phyloP scores from a whole-genome alignment of 2,888 invertebrate species.

The Ferdinandea cuprea region DNA sequence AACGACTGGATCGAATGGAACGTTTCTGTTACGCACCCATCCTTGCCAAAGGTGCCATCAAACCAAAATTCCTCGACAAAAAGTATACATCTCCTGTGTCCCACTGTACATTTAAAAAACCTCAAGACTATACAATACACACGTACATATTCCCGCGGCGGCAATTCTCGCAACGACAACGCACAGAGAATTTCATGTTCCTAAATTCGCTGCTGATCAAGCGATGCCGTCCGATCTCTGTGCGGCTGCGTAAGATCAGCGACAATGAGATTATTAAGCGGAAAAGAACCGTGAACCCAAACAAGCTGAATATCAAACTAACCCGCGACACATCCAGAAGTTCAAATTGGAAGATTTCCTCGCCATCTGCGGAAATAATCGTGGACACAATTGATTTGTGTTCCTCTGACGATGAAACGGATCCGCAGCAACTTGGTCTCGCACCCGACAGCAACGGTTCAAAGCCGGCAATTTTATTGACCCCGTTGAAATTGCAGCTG shows the following conservation, averaged over 20 bases:
- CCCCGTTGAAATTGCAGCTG: slow-evolving; percentile 35
- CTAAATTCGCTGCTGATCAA: slow-evolving; percentile 81
- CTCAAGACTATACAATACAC: slow-evolving; percentile 79
- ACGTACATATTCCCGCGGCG: slow-evolving; percentile 82
- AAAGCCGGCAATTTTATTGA: slow-evolving; percentile 2
- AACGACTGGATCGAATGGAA: slow-evolving; percentile 84
- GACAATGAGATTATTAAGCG: slow-evolving; percentile 78
- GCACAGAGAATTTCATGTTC: slow-evolving; percentile 80
- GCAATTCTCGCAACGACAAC: slow-evolving; percentile 80
- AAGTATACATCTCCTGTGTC: slow-evolving; percentile 77
- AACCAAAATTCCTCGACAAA: slow-evolving; percentile 80
- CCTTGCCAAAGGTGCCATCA: slow-evolving; percentile 77
- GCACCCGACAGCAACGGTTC: slow-evolving; percentile 18
- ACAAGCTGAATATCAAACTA: slow-evolving; percentile 81
- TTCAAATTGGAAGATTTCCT: slow-evolving; percentile 81
- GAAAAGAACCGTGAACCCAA: slow-evolving; percentile 75
- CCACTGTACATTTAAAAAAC: slow-evolving; percentile 81
- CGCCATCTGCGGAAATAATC: slow-evolving; percentile 80
- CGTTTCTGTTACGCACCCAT: slow-evolving; percentile 84
- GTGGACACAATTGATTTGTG: slow-evolving; percentile 87
- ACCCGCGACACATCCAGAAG: slow-evolving; percentile 80
- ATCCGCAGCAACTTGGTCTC: slow-evolving; percentile 33
- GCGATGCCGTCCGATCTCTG: slow-evolving; percentile 82
- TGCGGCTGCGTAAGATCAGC: slow-evolving; percentile 81
- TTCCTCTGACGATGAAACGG: slow-evolving; percentile 86